Evolutionary conservation across 2,888 invertebrate genomes (phyloP).

Genomic region (Euphydryas editha): DNA sequence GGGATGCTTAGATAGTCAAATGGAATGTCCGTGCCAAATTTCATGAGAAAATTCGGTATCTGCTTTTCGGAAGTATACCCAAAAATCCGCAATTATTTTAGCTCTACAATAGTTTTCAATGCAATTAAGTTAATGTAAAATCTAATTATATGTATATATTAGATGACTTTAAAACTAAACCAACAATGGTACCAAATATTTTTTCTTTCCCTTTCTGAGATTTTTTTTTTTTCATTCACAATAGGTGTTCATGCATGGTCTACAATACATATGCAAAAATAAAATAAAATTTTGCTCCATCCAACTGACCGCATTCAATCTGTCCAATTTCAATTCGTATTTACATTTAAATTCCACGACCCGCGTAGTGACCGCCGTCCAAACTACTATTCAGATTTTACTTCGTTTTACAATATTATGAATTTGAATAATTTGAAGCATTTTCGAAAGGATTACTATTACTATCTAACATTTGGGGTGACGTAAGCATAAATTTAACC

Average conservation of each 20-base stretch:
- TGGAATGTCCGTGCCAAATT: no score
- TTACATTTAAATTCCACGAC: slow-evolving; percentile 21
- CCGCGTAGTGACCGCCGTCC: slow-evolving; percentile 17
- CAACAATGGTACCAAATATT: no score
- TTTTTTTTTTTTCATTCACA: no score
- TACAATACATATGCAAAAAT: neutral
- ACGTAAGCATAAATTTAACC: slow-evolving; percentile 10
- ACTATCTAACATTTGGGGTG: slow-evolving; percentile 12
- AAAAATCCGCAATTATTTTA: no score
- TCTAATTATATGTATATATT: no score
- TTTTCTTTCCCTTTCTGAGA: no score
- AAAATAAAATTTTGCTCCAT: neutral
- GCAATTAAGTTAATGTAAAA: no score
- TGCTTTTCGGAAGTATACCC: no score
- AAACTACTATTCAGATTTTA: slow-evolving; percentile 21
- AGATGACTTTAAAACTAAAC: no score
- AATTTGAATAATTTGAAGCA: slow-evolving; percentile 9
- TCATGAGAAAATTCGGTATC: no score
- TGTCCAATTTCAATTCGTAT: slow-evolving; percentile 16
- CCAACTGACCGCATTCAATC: slow-evolving; percentile 11
- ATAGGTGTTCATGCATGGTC: neutral
- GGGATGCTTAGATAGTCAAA: no score
- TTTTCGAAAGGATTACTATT: slow-evolving; percentile 22
- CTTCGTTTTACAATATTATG: slow-evolving; percentile 20
- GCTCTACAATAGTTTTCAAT: no score